phyloP scores from a whole-genome alignment of 2,888 invertebrate species.

The Ligdia adustata region DNA sequence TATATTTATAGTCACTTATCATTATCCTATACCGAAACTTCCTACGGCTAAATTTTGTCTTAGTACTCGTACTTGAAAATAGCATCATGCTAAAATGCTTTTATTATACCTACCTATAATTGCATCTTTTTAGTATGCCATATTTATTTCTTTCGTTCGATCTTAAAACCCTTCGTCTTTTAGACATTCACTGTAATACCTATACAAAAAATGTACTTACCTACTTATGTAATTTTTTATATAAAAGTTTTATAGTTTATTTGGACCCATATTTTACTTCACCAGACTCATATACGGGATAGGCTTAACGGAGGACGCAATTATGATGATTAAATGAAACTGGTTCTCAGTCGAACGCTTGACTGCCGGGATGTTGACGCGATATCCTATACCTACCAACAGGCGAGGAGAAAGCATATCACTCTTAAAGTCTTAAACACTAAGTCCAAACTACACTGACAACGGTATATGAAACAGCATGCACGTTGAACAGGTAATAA shows the following conservation, averaged over 20 bases:
- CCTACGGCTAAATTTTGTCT: too few relatives aligned
- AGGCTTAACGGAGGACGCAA: conserved; percentile 79
- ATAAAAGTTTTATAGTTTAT: conserved; percentile 14
- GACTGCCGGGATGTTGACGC: conserved; percentile 63
- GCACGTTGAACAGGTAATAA: conserved; percentile 20
- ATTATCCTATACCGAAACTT: too few relatives aligned
- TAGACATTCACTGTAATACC: too few relatives aligned
- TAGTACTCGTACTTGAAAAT: too few relatives aligned
- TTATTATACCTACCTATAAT: too few relatives aligned
- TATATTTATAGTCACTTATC: too few relatives aligned
- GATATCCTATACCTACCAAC: conserved; percentile 54
- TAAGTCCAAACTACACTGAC: conserved; percentile 35
- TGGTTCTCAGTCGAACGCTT: conserved; percentile 67
- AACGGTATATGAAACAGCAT: conserved; percentile 25
- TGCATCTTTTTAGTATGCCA: too few relatives aligned
- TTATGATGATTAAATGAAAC: conserved; percentile 82
- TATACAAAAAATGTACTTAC: too few relatives aligned
- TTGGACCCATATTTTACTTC: conserved; percentile 44
- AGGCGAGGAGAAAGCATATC: conserved; percentile 20
- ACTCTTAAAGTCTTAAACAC: conserved; percentile 33
- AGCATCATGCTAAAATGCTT: too few relatives aligned
- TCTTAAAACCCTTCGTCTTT: too few relatives aligned
- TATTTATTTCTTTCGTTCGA: too few relatives aligned
- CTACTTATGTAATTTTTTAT: too few relatives aligned
- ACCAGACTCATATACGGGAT: conserved; percentile 54